Conservation (phyloP, 2,797 vertebrate species). For the Zalophus californianus region DNA sequence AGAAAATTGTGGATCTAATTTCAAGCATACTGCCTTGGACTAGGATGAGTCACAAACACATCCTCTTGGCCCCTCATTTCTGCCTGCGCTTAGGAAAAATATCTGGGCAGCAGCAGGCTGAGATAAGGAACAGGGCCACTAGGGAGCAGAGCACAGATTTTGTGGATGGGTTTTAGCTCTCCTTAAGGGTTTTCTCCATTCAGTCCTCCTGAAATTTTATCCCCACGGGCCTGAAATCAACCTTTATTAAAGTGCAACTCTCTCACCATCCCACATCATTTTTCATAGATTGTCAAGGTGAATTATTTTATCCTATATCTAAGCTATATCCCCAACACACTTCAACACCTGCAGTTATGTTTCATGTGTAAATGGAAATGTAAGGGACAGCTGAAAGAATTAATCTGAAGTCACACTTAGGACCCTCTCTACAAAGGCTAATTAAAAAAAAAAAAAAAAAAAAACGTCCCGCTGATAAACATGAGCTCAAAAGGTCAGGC, state of each 20-base stretch:
- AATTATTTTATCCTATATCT: background rate
- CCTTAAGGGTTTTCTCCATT: background rate
- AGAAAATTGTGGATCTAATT: background rate
- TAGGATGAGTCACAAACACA: background rate
- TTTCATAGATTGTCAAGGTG: background rate
- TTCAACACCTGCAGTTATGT: background rate
- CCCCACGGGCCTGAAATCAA: background rate
- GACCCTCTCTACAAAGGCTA: background rate
- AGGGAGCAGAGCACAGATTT: background rate
- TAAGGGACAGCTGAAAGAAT: background rate
- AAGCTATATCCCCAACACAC: background rate
- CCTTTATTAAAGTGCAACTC: background rate
- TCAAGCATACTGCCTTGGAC: background rate
- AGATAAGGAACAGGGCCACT: background rate
- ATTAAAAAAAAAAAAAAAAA: background rate
- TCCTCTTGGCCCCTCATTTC: background rate
- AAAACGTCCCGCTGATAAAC: background rate
- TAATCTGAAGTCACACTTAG: background rate
- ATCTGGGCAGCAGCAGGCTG: background rate
- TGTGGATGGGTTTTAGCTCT: background rate
- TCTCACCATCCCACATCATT: background rate
- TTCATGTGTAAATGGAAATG: background rate
- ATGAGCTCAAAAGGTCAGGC: background rate
- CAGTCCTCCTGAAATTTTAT: background rate
- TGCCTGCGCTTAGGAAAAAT: background rate